Evolutionary conservation across 2,797 vertebrate genomes (phyloP).

Genomic region (Poecilia wingei): DNA sequence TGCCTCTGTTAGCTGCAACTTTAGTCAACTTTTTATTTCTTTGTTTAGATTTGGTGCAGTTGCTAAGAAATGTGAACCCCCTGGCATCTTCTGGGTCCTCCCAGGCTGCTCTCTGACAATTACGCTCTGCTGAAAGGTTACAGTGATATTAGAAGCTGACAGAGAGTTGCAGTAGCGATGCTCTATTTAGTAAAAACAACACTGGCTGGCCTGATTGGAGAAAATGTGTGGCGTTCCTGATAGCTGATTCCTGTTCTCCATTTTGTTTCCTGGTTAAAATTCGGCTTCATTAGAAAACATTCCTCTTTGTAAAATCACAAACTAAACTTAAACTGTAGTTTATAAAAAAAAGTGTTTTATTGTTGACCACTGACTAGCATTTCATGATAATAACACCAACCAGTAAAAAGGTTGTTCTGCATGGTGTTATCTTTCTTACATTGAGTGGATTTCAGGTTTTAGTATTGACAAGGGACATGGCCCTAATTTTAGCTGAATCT

Average conservation of each 20-base stretch:
- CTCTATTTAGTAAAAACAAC: background rate
- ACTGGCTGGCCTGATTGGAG: background rate
- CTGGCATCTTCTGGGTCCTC: background rate
- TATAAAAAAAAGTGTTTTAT: background rate
- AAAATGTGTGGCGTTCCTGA: background rate
- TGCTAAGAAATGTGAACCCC: background rate
- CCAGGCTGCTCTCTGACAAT: background rate
- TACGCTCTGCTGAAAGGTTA: background rate
- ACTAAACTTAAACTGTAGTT: background rate
- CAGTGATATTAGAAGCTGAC: background rate
- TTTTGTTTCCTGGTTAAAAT: background rate
- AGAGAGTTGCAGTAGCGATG: background rate
- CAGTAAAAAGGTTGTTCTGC: background rate
- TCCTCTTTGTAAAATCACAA: background rate
- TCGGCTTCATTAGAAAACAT: background rate
- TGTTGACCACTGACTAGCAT: background rate
- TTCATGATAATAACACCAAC: background rate
- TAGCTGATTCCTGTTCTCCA: background rate
- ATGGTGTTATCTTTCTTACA: background rate
- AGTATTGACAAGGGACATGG: background rate
- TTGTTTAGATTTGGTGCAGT: background rate
- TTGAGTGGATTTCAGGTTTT: background rate
- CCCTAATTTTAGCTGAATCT: background rate
- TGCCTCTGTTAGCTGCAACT: constrained; percentile 5
- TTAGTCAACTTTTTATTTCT: background rate